Evolutionary conservation across 2,888 invertebrate species (phyloP).

Genomic region (Rhingia campestris): DNA sequence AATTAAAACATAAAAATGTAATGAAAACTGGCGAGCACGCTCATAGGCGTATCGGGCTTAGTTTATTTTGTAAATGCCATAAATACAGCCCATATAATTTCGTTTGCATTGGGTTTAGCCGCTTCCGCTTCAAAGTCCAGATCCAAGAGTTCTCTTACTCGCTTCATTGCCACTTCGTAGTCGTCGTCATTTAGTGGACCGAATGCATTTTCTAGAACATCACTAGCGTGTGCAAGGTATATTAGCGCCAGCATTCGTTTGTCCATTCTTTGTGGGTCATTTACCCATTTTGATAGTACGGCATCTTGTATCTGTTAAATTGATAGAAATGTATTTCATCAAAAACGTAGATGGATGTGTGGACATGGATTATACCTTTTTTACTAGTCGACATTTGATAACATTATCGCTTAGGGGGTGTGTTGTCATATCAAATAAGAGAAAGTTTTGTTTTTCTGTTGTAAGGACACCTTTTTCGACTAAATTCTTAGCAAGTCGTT

Average conservation of each 20-base stretch:
- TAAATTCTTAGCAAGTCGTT: conserved; percentile 98
- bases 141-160: conserved; percentile 97
- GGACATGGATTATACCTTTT: conserved; percentile 87
- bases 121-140: conserved; percentile 98
- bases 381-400: conserved; percentile 97
- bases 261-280: conserved; percentile 98
- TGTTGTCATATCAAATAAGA: conserved; percentile 99
- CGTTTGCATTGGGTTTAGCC: conserved; percentile 94
- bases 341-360: no score
- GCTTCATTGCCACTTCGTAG: conserved; percentile 98
- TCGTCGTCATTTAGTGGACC: conserved; percentile 98
- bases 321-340: not conserved
- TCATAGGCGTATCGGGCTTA: conserved; percentile 76
- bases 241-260: conserved; percentile 96
- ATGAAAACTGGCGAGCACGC: conserved; percentile 55
- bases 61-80: conserved; percentile 98
- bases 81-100: conserved; percentile 99
- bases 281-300: conserved; percentile 97
- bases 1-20: conserved; percentile 68
- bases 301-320: conserved; percentile 94
- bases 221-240: conserved; percentile 98
- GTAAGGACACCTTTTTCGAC: conserved; percentile 99
- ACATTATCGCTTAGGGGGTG: conserved; percentile 98
- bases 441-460: conserved; percentile 99
- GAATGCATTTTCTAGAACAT: conserved; percentile 99